phyloP scores from a whole-genome alignment of 2,888 invertebrate species.

The Amphimallon solstitiale region DNA sequence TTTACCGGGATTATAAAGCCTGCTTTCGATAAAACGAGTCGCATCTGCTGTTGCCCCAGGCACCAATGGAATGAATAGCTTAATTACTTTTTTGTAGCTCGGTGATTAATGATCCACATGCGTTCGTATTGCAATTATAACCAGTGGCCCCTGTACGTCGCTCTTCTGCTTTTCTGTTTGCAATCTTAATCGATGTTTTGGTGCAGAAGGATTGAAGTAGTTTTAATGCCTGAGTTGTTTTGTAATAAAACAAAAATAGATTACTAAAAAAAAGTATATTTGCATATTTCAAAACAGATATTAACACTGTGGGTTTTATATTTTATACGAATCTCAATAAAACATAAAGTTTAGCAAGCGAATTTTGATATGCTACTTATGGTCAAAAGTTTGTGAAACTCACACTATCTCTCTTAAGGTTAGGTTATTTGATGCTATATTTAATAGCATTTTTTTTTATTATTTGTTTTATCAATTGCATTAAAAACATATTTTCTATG shows the following conservation, averaged over 20 bases:
- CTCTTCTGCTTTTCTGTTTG: slow-evolving; percentile 28
- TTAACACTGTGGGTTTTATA: too few species aligned
- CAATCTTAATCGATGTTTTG: slow-evolving; percentile 37
- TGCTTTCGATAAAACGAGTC: slow-evolving; percentile 40
- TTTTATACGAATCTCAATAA: too few species aligned
- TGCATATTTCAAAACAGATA: too few species aligned
- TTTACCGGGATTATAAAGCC: slow-evolving; percentile 30
- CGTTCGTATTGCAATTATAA: slow-evolving; percentile 55
- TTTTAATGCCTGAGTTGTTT: background rate
- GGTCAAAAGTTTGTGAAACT: too few species aligned
- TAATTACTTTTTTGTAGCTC: slow-evolving; percentile 59
- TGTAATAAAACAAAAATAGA: background rate
- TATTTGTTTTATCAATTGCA: too few species aligned
- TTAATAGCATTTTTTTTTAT: too few species aligned
- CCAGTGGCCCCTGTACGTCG: slow-evolving; percentile 26
- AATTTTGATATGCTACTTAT: too few species aligned
- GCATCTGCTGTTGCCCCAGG: slow-evolving; percentile 48
- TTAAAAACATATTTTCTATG: too few species aligned
- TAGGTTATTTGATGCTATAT: too few species aligned
- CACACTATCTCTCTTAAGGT: too few species aligned
- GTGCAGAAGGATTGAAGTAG: slow-evolving; percentile 14
- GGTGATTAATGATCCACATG: slow-evolving; percentile 59
- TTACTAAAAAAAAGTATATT: too few species aligned
- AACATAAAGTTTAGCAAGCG: too few species aligned
- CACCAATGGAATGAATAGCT: slow-evolving; percentile 58